These are phyloP conservation scores for Hydrocynus forskahlii DNA, from an alignment of 2,797 vertebrate genomes.

Conservation along the genomic window DNA sequence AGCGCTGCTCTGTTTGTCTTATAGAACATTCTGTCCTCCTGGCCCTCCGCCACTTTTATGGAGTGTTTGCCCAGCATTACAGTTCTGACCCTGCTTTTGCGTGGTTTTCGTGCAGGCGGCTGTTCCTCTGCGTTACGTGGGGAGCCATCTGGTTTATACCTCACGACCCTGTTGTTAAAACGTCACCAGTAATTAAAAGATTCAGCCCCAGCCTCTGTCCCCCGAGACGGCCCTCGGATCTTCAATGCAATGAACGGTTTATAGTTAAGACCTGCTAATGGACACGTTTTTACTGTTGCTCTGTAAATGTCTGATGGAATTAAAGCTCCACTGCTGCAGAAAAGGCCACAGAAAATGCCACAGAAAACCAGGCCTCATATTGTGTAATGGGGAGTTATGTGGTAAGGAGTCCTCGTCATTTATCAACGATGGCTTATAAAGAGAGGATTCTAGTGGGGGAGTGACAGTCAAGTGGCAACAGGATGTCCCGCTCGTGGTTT, in stretches of 20 bases:
- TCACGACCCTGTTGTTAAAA: slow-evolving; percentile 68
- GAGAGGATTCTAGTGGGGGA: background rate
- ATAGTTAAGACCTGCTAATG: slow-evolving; percentile 18
- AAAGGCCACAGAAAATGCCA: slow-evolving; percentile 61
- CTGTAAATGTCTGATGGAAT: slow-evolving; percentile 38
- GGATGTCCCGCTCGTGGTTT: background rate
- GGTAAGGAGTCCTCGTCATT: slow-evolving; percentile 12
- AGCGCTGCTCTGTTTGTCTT: slow-evolving; percentile 49
- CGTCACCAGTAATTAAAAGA: slow-evolving; percentile 58
- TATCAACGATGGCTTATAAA: background rate
- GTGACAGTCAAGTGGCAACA: slow-evolving; percentile 9
- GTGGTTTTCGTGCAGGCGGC: slow-evolving; percentile 26
- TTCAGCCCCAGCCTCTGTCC: too few species aligned
- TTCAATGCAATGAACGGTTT: background rate
- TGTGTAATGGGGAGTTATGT: slow-evolving; percentile 54
- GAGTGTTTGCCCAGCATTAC: slow-evolving; percentile 61
- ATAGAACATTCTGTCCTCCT: slow-evolving; percentile 60
- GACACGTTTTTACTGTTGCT: slow-evolving; percentile 57
- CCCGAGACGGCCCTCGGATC: too few species aligned
- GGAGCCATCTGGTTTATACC: slow-evolving; percentile 65
- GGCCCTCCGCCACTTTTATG: slow-evolving; percentile 57
- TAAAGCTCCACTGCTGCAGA: background rate
- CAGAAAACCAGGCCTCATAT: slow-evolving; percentile 62
- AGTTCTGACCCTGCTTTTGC: slow-evolving; percentile 53
- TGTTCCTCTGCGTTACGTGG: slow-evolving; percentile 40